Evolutionary conservation across 2,113 vertebrate genomes (phyloP), one percentile per base, ranked within the genome.

Genomic region (Serinus canaria): DNA sequence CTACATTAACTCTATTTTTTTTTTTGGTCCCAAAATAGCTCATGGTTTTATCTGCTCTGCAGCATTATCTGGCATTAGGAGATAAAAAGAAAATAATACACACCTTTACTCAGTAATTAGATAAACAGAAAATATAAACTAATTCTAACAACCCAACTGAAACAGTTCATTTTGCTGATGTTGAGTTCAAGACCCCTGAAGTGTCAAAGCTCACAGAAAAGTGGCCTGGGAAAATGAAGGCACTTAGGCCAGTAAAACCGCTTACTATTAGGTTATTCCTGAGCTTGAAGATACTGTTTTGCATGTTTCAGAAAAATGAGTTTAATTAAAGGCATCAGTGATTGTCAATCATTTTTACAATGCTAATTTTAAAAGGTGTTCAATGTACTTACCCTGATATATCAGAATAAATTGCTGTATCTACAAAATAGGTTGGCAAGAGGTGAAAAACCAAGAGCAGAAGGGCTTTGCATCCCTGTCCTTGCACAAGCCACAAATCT

Each of bases 401-500:
- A 96, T 99, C 99, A 2, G 99, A 99, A 97, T 99, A 99, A 96
- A 99, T 99, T 27, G 99, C 99, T 39, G 99, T 99, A 88, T 99
- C 99, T 72, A 99, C 99, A 87, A 99, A 99, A 94, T 99, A 99
- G 2, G 99, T 99, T n/a, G 99, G 99, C 85, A 99, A 98, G 80
- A 99, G 98, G 92, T 99, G 99, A 96, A 98, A 99, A 95, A 99
- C 78, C 72, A 99, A 97, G 83, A 99, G 98, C 81, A 99, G 96
- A 93, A 99, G 46, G 20, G 99, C 99, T 97, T 99, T 99, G 89
- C 98, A 98, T 13, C 99, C 98, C 95, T 98, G 97, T 18, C 99
- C 99, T 96, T 99, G 99, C 10, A 98, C 99, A 95, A 99, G 97
- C 99, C 99, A 99, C 96, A 99, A 94, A 97, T 99, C 99, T 31